These are phyloP conservation scores for Microctonus brassicae DNA, from an alignment of 2,888 invertebrate genomes.

Conservation along the genomic window DNA sequence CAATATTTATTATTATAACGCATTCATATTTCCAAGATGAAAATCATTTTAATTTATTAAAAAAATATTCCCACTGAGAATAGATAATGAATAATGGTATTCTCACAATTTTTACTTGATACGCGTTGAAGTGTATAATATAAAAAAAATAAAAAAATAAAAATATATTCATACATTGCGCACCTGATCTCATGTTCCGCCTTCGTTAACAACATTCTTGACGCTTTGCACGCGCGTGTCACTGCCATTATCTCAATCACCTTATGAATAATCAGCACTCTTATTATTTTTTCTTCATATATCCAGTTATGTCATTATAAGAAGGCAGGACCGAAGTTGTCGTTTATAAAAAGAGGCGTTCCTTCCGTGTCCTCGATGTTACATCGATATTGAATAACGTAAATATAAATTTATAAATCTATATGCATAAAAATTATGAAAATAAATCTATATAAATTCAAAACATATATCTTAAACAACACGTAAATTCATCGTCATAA, in stretches of 20 bases:
- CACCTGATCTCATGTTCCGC: constrained; percentile 6
- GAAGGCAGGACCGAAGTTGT: constrained; percentile 16
- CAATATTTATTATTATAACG: not conserved
- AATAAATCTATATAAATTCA: not conserved
- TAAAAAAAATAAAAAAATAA: not conserved
- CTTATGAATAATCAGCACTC: constrained; percentile 30
- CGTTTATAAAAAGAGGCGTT: constrained; percentile 5
- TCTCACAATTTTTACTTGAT: not conserved
- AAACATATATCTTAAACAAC: not conserved
- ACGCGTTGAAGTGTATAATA: not conserved
- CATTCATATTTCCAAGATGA: not conserved
- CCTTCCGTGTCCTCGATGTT: constrained; percentile 16
- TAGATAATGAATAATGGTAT: not conserved
- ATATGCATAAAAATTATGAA: no score
- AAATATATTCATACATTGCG: not conserved
- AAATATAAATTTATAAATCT: not conserved
- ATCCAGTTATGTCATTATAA: constrained; percentile 26
- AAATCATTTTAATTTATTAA: not conserved
- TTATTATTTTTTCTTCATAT: constrained; percentile 11
- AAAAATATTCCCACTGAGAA: not conserved
- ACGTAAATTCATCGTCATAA: not conserved
- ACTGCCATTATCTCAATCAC: constrained; percentile 38
- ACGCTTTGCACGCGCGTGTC: constrained; percentile 18
- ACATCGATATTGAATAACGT: constrained; percentile 5
- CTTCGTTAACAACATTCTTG: constrained; percentile 34